phyloP scores from a whole-genome alignment of 2,888 invertebrate genomes.

The Ariolimax columbianus region DNA sequence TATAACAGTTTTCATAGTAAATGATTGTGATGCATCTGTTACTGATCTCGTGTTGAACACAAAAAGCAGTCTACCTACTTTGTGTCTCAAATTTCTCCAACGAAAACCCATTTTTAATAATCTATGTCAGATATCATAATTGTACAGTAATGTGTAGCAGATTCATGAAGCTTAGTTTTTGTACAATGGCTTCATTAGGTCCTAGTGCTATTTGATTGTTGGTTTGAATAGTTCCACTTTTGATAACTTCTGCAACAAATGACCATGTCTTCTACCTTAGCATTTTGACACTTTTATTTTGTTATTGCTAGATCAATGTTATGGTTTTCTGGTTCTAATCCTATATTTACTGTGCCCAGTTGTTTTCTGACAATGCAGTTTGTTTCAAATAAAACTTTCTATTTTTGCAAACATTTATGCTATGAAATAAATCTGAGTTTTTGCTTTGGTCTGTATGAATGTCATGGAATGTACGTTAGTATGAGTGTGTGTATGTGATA shows the following conservation, averaged over 20 bases:
- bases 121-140: neutral
- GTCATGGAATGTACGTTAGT: neutral
- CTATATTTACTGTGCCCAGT: neutral
- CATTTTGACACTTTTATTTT: neutral
- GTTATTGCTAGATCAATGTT: neutral
- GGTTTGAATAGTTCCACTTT: too few relatives aligned
- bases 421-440: neutral
- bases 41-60: neutral
- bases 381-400: neutral
- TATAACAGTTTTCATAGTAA: too few relatives aligned
- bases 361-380: slow-evolving; percentile 12
- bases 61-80: neutral
- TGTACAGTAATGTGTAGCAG: neutral
- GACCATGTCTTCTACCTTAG: too few relatives aligned
- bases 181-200: too few relatives aligned
- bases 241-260: too few relatives aligned
- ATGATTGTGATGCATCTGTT: too few relatives aligned
- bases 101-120: neutral
- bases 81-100: neutral
- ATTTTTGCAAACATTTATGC: slow-evolving; percentile 14
- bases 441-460: neutral
- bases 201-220: too few relatives aligned
- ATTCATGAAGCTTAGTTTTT: too few relatives aligned
- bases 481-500: neutral
- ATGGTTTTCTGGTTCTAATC: neutral